These are phyloP conservation scores for Strongylocentrotus purpuratus DNA, from an alignment of 35 echinoderm and acorn worm species.

Conservation along the genomic window DNA sequence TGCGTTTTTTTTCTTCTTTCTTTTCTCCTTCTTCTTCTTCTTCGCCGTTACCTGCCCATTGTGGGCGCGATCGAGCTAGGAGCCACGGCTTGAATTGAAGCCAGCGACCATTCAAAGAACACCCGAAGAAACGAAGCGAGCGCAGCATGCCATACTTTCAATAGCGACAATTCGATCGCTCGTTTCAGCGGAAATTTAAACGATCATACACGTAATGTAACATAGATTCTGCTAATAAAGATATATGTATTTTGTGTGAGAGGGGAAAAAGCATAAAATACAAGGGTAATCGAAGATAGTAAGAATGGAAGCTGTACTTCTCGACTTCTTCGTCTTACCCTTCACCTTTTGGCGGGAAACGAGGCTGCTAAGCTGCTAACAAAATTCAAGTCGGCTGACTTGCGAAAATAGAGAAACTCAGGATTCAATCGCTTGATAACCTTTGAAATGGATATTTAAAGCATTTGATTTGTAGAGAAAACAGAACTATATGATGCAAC, in stretches of 20 bases:
- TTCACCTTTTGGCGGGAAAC: background rate
- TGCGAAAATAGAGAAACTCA: background rate
- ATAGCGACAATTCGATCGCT: background rate
- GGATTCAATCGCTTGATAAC: background rate
- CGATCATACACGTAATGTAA: slow-evolving; percentile 30
- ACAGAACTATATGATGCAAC: background rate
- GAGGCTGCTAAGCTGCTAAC: background rate
- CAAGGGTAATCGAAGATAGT: background rate
- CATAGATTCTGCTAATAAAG: background rate
- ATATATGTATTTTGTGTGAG: background rate
- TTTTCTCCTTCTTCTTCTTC: background rate
- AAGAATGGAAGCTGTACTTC: background rate
- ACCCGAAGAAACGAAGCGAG: background rate
- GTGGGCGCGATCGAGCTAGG: background rate
- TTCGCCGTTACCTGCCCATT: slow-evolving; percentile 21
- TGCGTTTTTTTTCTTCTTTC: background rate
- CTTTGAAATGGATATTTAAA: background rate
- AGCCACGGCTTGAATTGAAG: slow-evolving; percentile 7
- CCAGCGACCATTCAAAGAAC: slow-evolving; percentile 6
- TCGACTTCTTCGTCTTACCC: background rate
- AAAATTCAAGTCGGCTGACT: background rate
- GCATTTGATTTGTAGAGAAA: background rate
- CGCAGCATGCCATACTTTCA: background rate
- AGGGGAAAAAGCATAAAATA: background rate
- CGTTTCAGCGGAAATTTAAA: slow-evolving; percentile 29